Base-by-base conservation (phyloP, 2,888 invertebrate genomes). In the Oscheius sp. region DNA sequence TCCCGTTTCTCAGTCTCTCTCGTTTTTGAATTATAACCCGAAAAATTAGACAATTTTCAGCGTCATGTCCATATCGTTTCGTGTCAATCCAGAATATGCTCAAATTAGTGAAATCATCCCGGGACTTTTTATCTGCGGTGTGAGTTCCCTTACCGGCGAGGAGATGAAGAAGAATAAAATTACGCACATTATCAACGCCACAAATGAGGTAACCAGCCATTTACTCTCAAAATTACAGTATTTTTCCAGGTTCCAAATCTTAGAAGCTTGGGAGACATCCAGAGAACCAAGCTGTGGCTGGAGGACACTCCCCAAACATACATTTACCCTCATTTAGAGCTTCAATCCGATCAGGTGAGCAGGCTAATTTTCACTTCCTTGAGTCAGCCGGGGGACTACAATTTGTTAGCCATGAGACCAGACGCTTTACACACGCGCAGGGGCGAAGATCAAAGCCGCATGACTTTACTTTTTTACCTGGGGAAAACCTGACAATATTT, bases 131-230 rank as follows among this genome's bases (percentile, higher is more conserved):
- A 91, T 95, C 56, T 93, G 93, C 84, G 94, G 94, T 16, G 94
- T 94, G 0, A 92, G 93, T 56, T 93, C 93, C 0, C 91, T 93
- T n/a, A 91, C 92, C 68, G 92, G 92, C 0, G 92, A 92, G 0
- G 92, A 92, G 52, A 80, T 83, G 82, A 91, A 92, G 78, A 91
- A 91, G 1, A 90, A 93, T 43, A 92, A 92, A 43, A 92, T 95
- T 66, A 92, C 93, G 0, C 92, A 93, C 83, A 92, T 95, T 58
- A 92, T 95, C 69, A 94, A 93, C 88, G 93, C 93, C 25, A 94
- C 95, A 0, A 92, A 93, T 0, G 95, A 95, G 88, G 79, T 79
- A 25, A 7, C 16, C 25, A 35, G 56, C 35, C 3, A 35, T 35
- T 6, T 35, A 6, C 9, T 35, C 35, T 9, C 35, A 6, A 35